Evolutionary conservation across 2,888 invertebrate genomes (phyloP), one percentile per base, ranked within the genome.

Genomic region (Cosmorhoe ocellata): DNA sequence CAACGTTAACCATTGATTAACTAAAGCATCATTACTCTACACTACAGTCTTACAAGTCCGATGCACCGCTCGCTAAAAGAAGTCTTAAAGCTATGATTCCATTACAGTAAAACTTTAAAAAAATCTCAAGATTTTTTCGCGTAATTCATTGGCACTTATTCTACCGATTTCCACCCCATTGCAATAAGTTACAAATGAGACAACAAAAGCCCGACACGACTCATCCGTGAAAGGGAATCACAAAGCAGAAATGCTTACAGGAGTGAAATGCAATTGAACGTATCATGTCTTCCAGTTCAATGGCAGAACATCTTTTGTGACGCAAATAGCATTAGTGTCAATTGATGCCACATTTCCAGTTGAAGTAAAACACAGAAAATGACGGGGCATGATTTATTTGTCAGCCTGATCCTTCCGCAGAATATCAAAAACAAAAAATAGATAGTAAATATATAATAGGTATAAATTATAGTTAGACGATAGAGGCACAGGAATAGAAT

Each of bases 251-350:
- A 39, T 34, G 12, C 27, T 44, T 40, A n/a, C 4, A 43, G 28
- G 6, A 34, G 14, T 43, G 26, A 52, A 47, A 52, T 31, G 40
- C 39, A 43, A 37, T 47, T 47, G 36, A 30, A 30, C 27, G 36
- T 27, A 24, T 38, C 37, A 38, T 32, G 24, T 31, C 26, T 47
- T 52, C 26, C 43, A 52, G 43, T n/a, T 43, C 36, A 43, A 14
- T 39, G 45, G n/a, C 11, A 9, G 27, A 26, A 6, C 32, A 31
- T 38, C 45, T 51, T 55, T 58, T 54, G 64, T 67, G 63, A 12
- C 32, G 11, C 10, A 36, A 50, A 54, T 42, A 42, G 33, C 33
- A 28, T 41, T 24, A 42, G 37, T 38, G 50, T 40, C 44, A 44
- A 51, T 32, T 13, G 10, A 14, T 28, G 38, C 27, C 14, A 34